Conservation (phyloP, 2,797 vertebrate genomes). For the Melanotaenia maccullochi region DNA sequence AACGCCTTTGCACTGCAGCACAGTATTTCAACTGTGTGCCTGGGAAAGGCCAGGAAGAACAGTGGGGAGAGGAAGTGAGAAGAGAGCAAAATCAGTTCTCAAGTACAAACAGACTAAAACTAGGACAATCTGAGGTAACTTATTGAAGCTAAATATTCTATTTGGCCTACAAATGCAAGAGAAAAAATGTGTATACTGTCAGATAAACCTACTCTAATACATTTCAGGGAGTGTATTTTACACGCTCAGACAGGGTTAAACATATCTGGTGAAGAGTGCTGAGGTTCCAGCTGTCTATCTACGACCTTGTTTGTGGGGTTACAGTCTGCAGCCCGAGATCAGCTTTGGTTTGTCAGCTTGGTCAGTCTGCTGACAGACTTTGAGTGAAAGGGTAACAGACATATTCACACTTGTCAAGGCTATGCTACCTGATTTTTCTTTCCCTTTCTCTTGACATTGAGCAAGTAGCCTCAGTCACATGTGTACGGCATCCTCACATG, state of each 20-base stretch:
- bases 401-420: constrained; percentile 81
- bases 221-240: constrained; percentile 39
- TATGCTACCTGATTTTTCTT: constrained; percentile 70
- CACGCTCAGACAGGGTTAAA: constrained; percentile 59
- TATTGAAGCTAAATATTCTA: constrained; percentile 23
- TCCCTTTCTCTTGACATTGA: constrained; percentile 51
- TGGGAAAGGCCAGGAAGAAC: constrained; percentile 47
- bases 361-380: constrained; percentile 78
- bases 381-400: constrained; percentile 80
- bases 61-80: constrained; percentile 23
- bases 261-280: constrained; percentile 47
- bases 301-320: constrained; percentile 72
- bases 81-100: constrained; percentile 33
- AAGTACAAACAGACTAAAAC: constrained; percentile 28
- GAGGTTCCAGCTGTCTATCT: constrained; percentile 70
- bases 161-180: not conserved
- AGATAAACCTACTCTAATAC: constrained; percentile 34
- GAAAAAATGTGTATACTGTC: constrained; percentile 14
- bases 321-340: constrained; percentile 63
- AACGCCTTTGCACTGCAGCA: constrained; percentile 81
- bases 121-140: constrained; percentile 6
- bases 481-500: constrained; percentile 25
- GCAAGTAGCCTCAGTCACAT: constrained; percentile 49
- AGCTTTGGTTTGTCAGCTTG: constrained; percentile 78
- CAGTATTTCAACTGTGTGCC: constrained; percentile 83